A percentile compares a stretch with the other conserved stretches of the same genome.
Evolutionary conservation across 92 coral and sea anemone genomes (phyloP).

Genomic region (Epizoanthus fatuus): DNA sequence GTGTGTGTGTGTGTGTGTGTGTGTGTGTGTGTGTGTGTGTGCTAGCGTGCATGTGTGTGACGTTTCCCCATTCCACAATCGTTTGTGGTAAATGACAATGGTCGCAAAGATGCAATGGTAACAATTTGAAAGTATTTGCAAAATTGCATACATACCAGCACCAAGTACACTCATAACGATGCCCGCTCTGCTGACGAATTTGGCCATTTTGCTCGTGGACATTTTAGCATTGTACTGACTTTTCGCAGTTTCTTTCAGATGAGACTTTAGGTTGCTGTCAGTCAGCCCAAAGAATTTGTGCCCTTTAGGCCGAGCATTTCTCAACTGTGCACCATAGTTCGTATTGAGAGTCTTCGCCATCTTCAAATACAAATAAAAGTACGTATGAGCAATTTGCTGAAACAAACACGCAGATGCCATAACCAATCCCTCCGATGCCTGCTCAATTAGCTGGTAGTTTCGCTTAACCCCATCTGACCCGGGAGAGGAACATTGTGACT

Average conservation of each 20-base stretch:
- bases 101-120: background rate
- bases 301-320: background rate
- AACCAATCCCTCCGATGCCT: too few species aligned
- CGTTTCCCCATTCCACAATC: too few species aligned
- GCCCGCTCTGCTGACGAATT: background rate
- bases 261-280: background rate
- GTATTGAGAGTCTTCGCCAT: background rate
- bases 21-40: too few species aligned
- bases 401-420: background rate
- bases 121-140: background rate
- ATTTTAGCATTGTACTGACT: background rate
- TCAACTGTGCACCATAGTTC: background rate
- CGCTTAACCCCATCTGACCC: too few species aligned
- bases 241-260: background rate
- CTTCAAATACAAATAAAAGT: background rate
- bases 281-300: background rate
- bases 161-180: background rate
- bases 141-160: background rate
- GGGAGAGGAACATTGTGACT: too few species aligned
- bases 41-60: too few species aligned
- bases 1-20: too few species aligned
- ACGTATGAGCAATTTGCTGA: background rate
- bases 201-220: conserved; percentile 9
- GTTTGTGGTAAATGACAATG: too few species aligned
- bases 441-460: too few species aligned